Percentiles rank a stretch among this genome's conserved stretches.
Evolutionary conservation across 2,113 vertebrate species (phyloP).

Genomic region (Platichthys flesus): DNA sequence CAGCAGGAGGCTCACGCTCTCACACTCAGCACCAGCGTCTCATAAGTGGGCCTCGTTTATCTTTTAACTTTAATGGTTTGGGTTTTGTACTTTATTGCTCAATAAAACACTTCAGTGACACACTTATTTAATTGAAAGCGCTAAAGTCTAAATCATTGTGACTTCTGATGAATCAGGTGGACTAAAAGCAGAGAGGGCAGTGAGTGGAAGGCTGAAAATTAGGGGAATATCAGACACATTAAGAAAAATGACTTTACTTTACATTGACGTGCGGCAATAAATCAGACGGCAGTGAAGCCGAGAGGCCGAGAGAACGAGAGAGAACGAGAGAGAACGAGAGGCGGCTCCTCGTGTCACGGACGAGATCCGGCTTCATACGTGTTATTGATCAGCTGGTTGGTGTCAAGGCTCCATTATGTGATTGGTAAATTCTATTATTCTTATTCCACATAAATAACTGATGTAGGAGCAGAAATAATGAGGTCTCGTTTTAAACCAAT

Average conservation of each 20-base stretch:
- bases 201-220: conserved; percentile 16
- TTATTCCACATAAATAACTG: too few species aligned
- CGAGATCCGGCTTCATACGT: too few species aligned
- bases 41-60: conserved; percentile 19
- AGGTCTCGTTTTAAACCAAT: too few species aligned
- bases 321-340: too few species aligned
- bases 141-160: conserved; percentile 42
- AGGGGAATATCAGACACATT: too few species aligned
- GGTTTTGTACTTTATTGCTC: conserved; percentile 55
- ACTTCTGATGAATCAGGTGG: conserved; percentile 58
- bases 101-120: conserved; percentile 57
- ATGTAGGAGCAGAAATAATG: too few species aligned
- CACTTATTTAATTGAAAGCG: conserved; percentile 60
- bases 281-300: conserved; percentile 12
- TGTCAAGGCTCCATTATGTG: neutral
- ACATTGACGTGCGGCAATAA: neutral
- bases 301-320: too few species aligned
- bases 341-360: too few species aligned
- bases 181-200: conserved; percentile 41
- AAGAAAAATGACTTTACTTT: conserved; percentile 27
- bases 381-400: too few species aligned
- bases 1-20: neutral
- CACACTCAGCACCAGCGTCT: neutral
- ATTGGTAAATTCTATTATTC: too few species aligned
- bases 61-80: conserved; percentile 48